Evolutionary conservation across 2,113 vertebrate species (phyloP), one percentile per base, ranked within the genome.

Genomic region (Trachemys scripta): DNA sequence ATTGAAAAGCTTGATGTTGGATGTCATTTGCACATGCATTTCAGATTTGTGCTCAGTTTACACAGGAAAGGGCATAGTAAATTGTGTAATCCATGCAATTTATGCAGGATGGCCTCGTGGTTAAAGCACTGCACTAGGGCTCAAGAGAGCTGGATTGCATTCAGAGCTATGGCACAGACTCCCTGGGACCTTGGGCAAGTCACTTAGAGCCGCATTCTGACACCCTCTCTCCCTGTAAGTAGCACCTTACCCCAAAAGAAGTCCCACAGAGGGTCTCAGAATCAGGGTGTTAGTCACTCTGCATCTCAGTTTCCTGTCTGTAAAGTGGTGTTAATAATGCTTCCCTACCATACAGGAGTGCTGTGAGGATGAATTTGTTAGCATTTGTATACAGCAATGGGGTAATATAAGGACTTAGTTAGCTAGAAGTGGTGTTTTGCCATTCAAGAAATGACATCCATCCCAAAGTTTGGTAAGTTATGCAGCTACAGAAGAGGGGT

Each of bases 61-160:
- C 75, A 53, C 38, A 8, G 8, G 80, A 35, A 51, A 94, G 53
- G 49, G 24, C 7, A 47, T 2, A 0, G 25, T 47, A 78, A 76
- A 16, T 27, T 47, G 38, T 25, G 89, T 72, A 51, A 38, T 72
- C 8, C 49, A 54, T 27, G 84, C 82, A 2, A 0, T 78, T 12
- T 2, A 24, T 35, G 54, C 0, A 4, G 51, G 2, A 62, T 4
- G 42, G 35, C n/a, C 14, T 8, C 65, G 51, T 20, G 49, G 25
- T 87, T 14, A 2, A 29, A 47, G 24, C 6, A 62, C 3, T 0
- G 25, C 10, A 20, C 31, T 54, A 0, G 10, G 80, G 47, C 56
- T 12, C 6, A 4, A 13, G 31, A 25, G 1, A 35, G 4, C 2
- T 1, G 0, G 2, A 1, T 5, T 31, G 75, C 47, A 47, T 78